A percentile compares a stretch with the other conserved stretches of the same genome.
These are phyloP conservation scores for Eidolon dupreanum DNA, from an alignment of 2,797 vertebrate species.

Conservation along the genomic window DNA sequence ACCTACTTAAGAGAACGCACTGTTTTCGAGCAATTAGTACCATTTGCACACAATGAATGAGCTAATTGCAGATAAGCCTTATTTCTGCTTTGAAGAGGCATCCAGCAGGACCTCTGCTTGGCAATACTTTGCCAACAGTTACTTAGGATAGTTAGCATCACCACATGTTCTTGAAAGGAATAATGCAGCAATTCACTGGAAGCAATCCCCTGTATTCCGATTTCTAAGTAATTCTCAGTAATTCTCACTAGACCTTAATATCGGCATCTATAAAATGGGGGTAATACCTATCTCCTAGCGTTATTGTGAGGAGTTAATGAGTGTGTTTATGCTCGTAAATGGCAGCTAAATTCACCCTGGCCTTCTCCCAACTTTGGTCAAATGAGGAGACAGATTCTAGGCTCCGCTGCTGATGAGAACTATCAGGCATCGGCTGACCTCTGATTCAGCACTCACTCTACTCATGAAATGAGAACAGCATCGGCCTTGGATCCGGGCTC, in stretches of 20 bases:
- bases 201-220: neutral
- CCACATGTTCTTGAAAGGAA: constrained; percentile 47
- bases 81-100: constrained; percentile 11
- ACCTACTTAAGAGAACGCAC: constrained; percentile 63
- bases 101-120: neutral
- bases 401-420: neutral
- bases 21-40: constrained; percentile 58
- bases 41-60: constrained; percentile 55
- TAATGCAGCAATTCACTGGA: neutral
- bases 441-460: neutral
- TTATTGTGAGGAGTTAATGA: neutral
- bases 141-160: neutral
- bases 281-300: neutral
- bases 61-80: constrained; percentile 47
- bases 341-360: neutral
- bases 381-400: neutral
- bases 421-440: neutral
- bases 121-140: neutral
- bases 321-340: neutral
- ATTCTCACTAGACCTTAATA: neutral
- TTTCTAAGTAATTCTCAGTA: neutral
- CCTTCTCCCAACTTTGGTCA: neutral
- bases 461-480: rapidly evolving
- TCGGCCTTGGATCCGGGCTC: neutral
- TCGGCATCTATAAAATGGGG: neutral